Conservation (phyloP, 2,888 invertebrate species). For the Volucella inanis region DNA sequence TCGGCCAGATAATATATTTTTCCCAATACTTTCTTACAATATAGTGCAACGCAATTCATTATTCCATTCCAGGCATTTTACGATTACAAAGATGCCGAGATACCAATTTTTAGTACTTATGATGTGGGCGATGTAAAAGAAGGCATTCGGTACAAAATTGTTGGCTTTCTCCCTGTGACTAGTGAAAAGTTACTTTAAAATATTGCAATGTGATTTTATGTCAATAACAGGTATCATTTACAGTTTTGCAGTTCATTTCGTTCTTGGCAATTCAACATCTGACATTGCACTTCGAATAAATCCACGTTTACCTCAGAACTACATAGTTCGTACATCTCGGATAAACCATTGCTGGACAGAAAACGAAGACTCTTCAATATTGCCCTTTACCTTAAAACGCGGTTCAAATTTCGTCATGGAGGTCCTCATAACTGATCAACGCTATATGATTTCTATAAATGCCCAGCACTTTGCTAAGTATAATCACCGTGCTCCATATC, state of each 20-base stretch:
- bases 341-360: constrained; percentile 87
- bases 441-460: constrained; percentile 87
- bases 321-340: constrained; percentile 89
- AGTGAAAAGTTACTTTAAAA: constrained; percentile 79
- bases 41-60: background rate
- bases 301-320: constrained; percentile 88
- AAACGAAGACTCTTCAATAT: constrained; percentile 87
- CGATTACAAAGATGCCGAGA: constrained; percentile 78
- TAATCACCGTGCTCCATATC: constrained; percentile 85
- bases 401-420: constrained; percentile 83
- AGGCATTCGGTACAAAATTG: constrained; percentile 80
- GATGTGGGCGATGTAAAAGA: constrained; percentile 78
- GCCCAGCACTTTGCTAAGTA: constrained; percentile 89
- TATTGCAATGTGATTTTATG: background rate
- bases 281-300: constrained; percentile 91
- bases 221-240: background rate
- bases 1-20: too few relatives aligned
- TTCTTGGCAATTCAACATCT: constrained; percentile 19
- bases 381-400: constrained; percentile 80
- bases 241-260: constrained; percentile 23
- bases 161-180: constrained; percentile 79
- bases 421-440: constrained; percentile 85
- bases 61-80: constrained; percentile 78
- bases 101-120: constrained; percentile 78
- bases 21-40: too few relatives aligned